Conservation (phyloP, 2,888 invertebrate genomes). For the Teinopalpus imperialis region DNA sequence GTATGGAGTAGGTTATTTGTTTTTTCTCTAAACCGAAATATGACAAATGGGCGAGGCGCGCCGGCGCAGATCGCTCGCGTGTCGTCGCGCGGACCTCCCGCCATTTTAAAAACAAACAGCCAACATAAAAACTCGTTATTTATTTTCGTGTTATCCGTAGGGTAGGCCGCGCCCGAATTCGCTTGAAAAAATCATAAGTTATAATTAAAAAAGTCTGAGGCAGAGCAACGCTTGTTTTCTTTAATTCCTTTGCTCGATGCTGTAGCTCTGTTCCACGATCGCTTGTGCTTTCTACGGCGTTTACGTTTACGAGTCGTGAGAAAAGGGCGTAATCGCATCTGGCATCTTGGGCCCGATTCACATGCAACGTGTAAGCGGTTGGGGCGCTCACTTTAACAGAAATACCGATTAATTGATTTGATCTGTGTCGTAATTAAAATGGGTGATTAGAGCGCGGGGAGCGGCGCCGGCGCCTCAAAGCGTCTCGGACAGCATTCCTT, state of each 20-base stretch:
- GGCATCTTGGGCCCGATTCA: constrained; percentile 54
- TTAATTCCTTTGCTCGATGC: constrained; percentile 21
- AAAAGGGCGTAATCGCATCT: constrained; percentile 52
- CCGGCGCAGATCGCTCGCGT: constrained; percentile 70
- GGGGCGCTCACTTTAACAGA: constrained; percentile 77
- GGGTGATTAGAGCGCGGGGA: constrained; percentile 79
- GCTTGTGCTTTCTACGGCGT: constrained; percentile 37
- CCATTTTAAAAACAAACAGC: constrained; percentile 82
- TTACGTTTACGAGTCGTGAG: constrained; percentile 47
- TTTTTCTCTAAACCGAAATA: constrained; percentile 76
- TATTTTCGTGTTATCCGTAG: constrained; percentile 75
- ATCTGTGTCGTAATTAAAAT: constrained; percentile 82
- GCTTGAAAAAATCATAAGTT: constrained; percentile 77
- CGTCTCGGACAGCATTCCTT: constrained; percentile 81
- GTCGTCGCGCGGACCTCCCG: constrained; percentile 81
- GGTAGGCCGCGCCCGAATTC: constrained; percentile 78
- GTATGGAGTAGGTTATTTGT: constrained; percentile 75
- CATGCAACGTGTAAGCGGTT: constrained; percentile 53
- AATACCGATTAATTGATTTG: constrained; percentile 82
- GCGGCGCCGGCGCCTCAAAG: constrained; percentile 81
- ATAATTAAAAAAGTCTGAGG: constrained; percentile 75
- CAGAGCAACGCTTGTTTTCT: constrained; percentile 34
- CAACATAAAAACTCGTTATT: constrained; percentile 79
- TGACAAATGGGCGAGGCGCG: constrained; percentile 77
- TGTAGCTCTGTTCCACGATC: constrained; percentile 39